Conservation (phyloP, 2,113 vertebrate genomes). For the Indri indri region DNA sequence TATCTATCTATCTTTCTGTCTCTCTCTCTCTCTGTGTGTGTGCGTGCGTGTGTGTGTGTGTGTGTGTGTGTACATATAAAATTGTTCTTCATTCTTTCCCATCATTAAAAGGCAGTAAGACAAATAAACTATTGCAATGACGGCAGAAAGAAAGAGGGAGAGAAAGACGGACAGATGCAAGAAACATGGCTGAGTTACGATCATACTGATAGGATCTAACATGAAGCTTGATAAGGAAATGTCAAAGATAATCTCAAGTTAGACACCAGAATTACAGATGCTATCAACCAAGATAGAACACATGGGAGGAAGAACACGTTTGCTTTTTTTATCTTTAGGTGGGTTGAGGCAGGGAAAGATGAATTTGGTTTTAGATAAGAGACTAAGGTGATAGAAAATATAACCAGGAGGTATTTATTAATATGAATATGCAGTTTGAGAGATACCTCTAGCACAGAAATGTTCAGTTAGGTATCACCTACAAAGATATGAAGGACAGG, state of each 20-base stretch:
- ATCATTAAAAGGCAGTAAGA: not conserved
- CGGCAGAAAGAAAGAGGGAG: not conserved
- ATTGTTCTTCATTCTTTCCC: not conserved
- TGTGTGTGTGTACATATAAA: not conserved
- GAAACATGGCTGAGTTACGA: conserved; percentile 7
- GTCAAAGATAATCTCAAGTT: not conserved
- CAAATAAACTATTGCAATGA: not conserved
- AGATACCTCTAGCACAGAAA: not conserved
- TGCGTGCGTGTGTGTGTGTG: no score
- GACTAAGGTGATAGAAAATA: not conserved
- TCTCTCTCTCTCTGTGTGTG: no score
- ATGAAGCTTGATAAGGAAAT: not conserved
- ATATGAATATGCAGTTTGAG: not conserved
- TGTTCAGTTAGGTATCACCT: not conserved
- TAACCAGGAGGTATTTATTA: not conserved
- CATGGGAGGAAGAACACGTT: not conserved
- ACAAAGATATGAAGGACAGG: not conserved
- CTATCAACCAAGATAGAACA: not conserved
- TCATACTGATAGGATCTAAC: not conserved
- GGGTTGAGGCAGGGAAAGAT: not conserved
- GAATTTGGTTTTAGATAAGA: not conserved
- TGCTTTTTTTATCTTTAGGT: not conserved
- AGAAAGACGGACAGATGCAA: not conserved
- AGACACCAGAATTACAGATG: not conserved
- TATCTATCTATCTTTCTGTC: no score